phyloP scores from a whole-genome alignment of 2,888 invertebrate genomes.

The Eupsilia transversa region DNA sequence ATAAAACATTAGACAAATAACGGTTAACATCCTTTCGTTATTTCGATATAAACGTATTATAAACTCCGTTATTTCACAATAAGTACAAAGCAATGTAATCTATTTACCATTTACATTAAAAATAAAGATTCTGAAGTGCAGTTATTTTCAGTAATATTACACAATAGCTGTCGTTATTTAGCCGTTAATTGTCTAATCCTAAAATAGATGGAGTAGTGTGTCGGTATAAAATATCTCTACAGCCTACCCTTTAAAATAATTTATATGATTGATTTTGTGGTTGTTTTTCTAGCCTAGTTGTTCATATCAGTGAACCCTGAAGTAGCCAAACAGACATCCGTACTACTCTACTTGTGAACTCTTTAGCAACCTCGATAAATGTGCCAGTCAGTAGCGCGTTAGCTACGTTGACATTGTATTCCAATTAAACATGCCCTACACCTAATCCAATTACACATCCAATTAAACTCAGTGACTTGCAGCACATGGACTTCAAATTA shows the following conservation, averaged over 20 bases:
- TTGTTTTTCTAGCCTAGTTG: not conserved
- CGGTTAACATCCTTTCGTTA: no score
- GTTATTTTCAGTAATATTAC: no score
- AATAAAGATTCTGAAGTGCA: no score
- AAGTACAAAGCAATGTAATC: no score
- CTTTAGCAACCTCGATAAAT: not conserved
- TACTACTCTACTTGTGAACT: not conserved
- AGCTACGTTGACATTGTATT: not conserved
- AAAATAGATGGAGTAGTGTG: no score
- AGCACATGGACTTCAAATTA: constrained; percentile 5
- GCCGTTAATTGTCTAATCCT: no score
- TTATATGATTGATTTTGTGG: not conserved
- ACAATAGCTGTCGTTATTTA: no score
- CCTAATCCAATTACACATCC: constrained; percentile 30
- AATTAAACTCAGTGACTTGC: constrained; percentile 29
- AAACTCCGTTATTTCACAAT: no score
- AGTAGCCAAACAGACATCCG: no score
- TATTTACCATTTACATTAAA: no score
- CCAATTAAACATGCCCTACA: constrained; percentile 1
- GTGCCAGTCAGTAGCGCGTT: not conserved
- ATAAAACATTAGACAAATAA: no score
- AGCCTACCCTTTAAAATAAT: not conserved
- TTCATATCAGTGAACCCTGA: not conserved
- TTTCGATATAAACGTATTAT: no score
- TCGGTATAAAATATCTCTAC: not conserved